Base-by-base conservation (phyloP, 2,888 invertebrate species). In the Harmothoe impar region DNA sequence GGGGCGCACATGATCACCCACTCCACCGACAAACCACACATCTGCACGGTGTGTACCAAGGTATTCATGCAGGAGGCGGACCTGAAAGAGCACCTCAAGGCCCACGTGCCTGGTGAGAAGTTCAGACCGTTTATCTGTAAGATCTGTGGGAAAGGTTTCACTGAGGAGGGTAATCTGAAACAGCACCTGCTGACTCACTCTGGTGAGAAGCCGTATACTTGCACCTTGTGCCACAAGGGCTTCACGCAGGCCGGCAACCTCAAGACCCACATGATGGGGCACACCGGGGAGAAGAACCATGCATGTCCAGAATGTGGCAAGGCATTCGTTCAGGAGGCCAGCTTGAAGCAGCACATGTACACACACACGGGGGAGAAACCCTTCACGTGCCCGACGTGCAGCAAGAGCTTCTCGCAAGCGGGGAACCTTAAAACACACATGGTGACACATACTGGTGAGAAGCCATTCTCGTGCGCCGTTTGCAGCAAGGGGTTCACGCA, bases 281-380 rank as follows among this genome's bases (percentile, higher is more conserved):
- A 91, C 35, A 89, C 89, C 10, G 91, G 91, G 12, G 89, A 89
- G 84, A 91, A 89, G 52, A 51, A 54, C 12, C 89, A 72, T 51
- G 84, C 56, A 0, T 91, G 91, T 85, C 31, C 33, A 10, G 29
- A 33, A n/a, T 91, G 91, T 68, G 86, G 77, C 20, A 91, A 91
- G 31, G 35, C 52, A 20, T 91, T 89, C 72, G 68, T 56, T n/a
- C 62, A 68, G 33, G 62, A 56, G 33, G 68, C 62, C 62, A 89
- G 62, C 23, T 89, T 91, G 29, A 52, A 54, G 23, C 56, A 90
- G 29, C 91, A 91, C 54, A 91, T 91, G 89, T 56, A 29, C 29
- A 91, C 72, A 29, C 91, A 91, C 72, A 89, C 91, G 17, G 91
- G 91, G 12, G 86, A 91, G 12, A 81, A 68, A 62, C 91, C 91